Conservation (phyloP, 2,888 invertebrate species). For the Drosophila algonquin region DNA sequence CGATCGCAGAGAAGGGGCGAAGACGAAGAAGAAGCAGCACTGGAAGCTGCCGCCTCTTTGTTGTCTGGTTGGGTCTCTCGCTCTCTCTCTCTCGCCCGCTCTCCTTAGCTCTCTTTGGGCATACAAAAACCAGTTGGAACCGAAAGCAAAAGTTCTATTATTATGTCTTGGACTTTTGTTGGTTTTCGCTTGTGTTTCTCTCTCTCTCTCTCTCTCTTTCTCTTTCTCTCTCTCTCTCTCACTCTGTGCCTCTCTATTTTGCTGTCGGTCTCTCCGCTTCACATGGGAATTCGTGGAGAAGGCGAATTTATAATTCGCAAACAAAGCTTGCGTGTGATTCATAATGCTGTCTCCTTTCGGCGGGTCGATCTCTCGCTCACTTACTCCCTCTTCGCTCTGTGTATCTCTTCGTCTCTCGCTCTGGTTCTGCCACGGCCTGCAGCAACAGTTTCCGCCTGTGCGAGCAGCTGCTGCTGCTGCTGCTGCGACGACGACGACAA, state of each 20-base stretch:
- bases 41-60: slow-evolving; percentile 42
- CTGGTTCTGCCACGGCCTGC: slow-evolving; percentile 26
- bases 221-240: slow-evolving; percentile 54
- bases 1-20: slow-evolving; percentile 27
- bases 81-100: slow-evolving; percentile 6
- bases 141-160: slow-evolving; percentile 82
- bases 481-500: background rate
- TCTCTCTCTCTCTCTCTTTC: slow-evolving; percentile 59
- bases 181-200: slow-evolving; percentile 43
- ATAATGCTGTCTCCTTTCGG: slow-evolving; percentile 36
- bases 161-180: slow-evolving; percentile 50
- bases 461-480: slow-evolving; percentile 52
- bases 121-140: slow-evolving; percentile 75
- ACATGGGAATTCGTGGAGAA: slow-evolving; percentile 59
- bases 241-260: slow-evolving; percentile 42
- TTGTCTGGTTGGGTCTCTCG: slow-evolving; percentile 7
- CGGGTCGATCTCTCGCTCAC: slow-evolving; percentile 29
- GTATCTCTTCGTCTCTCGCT: slow-evolving; percentile 22
- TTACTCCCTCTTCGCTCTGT: slow-evolving; percentile 6
- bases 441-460: slow-evolving; percentile 68
- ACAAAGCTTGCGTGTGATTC: slow-evolving; percentile 65
- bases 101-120: slow-evolving; percentile 10
- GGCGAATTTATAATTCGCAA: slow-evolving; percentile 62
- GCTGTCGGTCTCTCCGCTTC: slow-evolving; percentile 29
- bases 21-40: slow-evolving; percentile 29